Evolutionary conservation across 2,888 invertebrate genomes (phyloP).

Genomic region (Erebia epiphron): DNA sequence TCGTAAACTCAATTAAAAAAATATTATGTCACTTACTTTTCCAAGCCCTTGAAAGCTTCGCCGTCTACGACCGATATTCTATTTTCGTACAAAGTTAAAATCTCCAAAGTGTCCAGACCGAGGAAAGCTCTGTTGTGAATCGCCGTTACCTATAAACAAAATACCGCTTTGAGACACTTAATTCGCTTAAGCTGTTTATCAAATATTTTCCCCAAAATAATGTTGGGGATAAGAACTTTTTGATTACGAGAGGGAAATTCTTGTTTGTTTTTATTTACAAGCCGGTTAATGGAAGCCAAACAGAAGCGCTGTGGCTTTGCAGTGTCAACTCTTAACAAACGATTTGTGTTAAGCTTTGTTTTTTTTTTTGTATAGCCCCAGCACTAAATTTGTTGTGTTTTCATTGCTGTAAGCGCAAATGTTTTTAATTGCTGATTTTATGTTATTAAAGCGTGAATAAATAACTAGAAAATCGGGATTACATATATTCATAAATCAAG

Average conservation of each 20-base stretch:
- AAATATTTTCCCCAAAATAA: slow-evolving; percentile 11
- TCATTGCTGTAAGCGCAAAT: too few species aligned
- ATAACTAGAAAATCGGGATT: too few species aligned
- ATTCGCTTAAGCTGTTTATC: slow-evolving; percentile 14
- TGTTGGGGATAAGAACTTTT: slow-evolving; percentile 13
- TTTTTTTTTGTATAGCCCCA: too few species aligned
- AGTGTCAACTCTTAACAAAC: background rate
- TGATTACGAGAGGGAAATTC: slow-evolving; percentile 3
- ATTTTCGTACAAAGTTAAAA: slow-evolving; percentile 94
- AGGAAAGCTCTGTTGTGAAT: slow-evolving; percentile 92
- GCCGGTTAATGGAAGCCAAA: slow-evolving; percentile 12
- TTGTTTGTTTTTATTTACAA: slow-evolving; percentile 4
- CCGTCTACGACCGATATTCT: slow-evolving; percentile 90
- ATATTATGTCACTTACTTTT: slow-evolving; percentile 85
- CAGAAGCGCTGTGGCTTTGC: background rate
- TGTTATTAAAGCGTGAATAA: too few species aligned
- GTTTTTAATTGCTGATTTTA: too few species aligned
- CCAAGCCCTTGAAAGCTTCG: slow-evolving; percentile 93
- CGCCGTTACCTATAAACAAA: slow-evolving; percentile 82
- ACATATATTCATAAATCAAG: too few species aligned
- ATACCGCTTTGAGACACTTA: slow-evolving; percentile 11
- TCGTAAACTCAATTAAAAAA: slow-evolving; percentile 27
- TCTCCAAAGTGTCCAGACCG: slow-evolving; percentile 93
- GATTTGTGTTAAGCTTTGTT: background rate
- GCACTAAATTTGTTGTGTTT: too few species aligned